Evolutionary conservation across 2,113 vertebrate species (phyloP).

Genomic region (Vireo altiloquus): DNA sequence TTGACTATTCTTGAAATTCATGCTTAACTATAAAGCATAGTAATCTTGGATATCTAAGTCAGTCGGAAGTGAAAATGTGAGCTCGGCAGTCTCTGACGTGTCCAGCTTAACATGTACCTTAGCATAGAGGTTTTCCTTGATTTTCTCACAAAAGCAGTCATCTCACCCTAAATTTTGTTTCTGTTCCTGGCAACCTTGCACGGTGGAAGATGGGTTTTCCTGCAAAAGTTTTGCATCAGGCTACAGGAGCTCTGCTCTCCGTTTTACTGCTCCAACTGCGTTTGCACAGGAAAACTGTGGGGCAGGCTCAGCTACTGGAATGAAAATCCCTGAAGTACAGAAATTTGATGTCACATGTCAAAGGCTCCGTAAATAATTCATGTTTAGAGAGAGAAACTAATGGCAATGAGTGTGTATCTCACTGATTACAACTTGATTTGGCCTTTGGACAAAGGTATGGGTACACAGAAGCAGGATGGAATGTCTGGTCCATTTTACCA

Average conservation of each 20-base stretch:
- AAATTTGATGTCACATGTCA: background rate
- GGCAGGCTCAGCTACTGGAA: background rate
- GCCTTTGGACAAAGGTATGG: rapidly evolving
- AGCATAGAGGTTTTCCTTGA: background rate
- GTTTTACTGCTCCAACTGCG: background rate
- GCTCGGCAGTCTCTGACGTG: background rate
- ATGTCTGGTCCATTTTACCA: background rate
- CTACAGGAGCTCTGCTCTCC: background rate
- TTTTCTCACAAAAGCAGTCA: background rate
- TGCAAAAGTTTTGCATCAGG: background rate
- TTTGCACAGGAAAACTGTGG: background rate
- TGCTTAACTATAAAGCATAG: background rate
- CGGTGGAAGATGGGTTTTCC: background rate
- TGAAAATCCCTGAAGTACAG: background rate
- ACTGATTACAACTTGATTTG: background rate
- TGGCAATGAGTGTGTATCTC: background rate
- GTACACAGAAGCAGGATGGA: background rate
- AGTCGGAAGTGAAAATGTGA: background rate
- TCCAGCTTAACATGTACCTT: background rate
- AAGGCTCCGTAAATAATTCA: background rate
- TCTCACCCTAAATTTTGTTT: background rate
- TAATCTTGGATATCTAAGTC: background rate
- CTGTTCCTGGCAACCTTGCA: background rate
- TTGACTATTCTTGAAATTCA: background rate
- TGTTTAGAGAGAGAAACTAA: background rate